Evolutionary conservation across 2,113 vertebrate species (phyloP).

Genomic region (Pseudorasbora parva): DNA sequence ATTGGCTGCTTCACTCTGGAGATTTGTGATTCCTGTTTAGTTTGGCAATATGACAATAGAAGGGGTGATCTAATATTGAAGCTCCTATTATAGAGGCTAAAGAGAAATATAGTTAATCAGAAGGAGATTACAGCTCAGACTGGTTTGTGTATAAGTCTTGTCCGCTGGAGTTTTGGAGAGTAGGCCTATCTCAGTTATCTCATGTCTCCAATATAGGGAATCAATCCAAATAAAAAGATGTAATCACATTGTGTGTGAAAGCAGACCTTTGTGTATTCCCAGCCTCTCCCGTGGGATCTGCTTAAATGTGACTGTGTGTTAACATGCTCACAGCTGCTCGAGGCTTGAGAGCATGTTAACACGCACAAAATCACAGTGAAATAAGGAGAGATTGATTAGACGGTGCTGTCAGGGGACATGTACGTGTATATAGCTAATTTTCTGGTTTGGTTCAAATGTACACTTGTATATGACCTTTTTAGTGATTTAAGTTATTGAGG

Average conservation of each 20-base stretch:
- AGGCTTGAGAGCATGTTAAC: not conserved
- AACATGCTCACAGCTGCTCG: slow-evolving; percentile 27
- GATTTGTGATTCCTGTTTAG: slow-evolving; percentile 46
- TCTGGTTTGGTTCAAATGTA: not conserved
- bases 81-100: not conserved
- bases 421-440: not conserved
- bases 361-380: not conserved
- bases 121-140: not conserved
- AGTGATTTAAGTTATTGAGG: not conserved
- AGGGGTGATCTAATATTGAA: slow-evolving; percentile 25
- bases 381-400: not conserved
- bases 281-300: not conserved
- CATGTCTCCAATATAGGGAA: slow-evolving; percentile 15
- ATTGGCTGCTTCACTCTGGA: slow-evolving; percentile 26
- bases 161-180: slow-evolving; percentile 30
- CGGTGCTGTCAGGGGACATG: not conserved
- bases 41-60: slow-evolving; percentile 24
- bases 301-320: slow-evolving; percentile 22
- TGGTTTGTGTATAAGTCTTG: not conserved
- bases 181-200: not conserved
- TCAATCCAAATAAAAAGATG: slow-evolving; percentile 1
- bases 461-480: not conserved
- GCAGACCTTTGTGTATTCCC: slow-evolving; percentile 22
- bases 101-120: slow-evolving; percentile 17
- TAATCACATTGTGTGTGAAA: slow-evolving; percentile 25